Evolutionary conservation across 2,797 vertebrate genomes (phyloP).

Genomic region (Hypotaenidia okinawae): DNA sequence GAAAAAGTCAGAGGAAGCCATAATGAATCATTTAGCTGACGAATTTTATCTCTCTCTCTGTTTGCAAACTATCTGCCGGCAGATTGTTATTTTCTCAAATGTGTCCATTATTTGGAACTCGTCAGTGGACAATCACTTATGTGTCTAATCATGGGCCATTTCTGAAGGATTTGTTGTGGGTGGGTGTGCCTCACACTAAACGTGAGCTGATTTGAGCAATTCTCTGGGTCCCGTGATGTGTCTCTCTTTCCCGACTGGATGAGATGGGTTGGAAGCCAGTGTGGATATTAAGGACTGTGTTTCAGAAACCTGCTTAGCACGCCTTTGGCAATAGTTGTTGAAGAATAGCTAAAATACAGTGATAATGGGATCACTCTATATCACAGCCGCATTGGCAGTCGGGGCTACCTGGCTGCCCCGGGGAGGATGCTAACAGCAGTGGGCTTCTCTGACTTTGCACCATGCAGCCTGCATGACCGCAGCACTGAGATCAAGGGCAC

Average conservation of each 20-base stretch:
- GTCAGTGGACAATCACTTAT: background rate
- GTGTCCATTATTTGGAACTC: slow-evolving; percentile 29
- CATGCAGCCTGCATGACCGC: background rate
- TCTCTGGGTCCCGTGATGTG: background rate
- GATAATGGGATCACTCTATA: too few species aligned
- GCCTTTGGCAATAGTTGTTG: background rate
- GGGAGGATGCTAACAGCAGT: background rate
- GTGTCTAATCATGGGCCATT: background rate
- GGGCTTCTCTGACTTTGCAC: background rate
- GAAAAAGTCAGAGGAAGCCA: slow-evolving; percentile 28
- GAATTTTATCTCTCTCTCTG: slow-evolving; percentile 12
- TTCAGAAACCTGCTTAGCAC: background rate
- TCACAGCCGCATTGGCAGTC: background rate
- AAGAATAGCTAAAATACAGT: background rate
- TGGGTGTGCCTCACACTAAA: background rate
- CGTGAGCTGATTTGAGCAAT: background rate
- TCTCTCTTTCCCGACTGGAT: background rate
- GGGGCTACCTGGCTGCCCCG: background rate
- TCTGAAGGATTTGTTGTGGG: background rate
- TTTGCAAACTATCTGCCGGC: slow-evolving; percentile 43
- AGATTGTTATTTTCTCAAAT: slow-evolving; percentile 31
- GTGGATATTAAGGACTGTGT: background rate
- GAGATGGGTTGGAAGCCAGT: background rate
- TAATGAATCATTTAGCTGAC: slow-evolving; percentile 52
- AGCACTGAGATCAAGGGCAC: background rate